phyloP scores from a whole-genome alignment of 2,797 vertebrate genomes.

The Triplophysa yarkandensis region DNA sequence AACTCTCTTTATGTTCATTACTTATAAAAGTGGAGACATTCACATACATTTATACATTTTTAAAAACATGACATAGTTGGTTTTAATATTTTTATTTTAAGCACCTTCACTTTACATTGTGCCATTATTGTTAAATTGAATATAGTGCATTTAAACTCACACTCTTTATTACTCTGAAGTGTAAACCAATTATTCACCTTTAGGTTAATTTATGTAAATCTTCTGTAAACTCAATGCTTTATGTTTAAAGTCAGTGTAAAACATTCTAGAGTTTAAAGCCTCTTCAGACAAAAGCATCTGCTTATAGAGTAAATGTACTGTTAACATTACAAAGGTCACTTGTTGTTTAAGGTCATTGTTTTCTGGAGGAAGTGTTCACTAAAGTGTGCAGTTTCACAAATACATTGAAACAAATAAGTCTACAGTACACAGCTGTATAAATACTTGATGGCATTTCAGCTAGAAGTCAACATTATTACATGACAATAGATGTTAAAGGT shows the following conservation, averaged over 20 bases:
- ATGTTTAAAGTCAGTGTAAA: too few species aligned
- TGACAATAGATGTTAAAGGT: neutral
- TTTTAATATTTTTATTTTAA: too few species aligned
- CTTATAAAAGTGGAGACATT: too few species aligned
- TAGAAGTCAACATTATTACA: neutral
- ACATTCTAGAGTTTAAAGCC: neutral
- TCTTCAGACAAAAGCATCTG: neutral
- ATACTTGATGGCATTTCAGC: neutral
- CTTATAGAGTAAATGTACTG: neutral
- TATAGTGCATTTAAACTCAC: too few species aligned
- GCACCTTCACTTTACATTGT: too few species aligned
- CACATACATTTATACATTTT: too few species aligned
- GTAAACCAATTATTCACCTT: too few species aligned
- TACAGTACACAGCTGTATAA: neutral
- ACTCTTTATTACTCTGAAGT: too few species aligned
- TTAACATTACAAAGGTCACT: neutral
- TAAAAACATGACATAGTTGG: too few species aligned
- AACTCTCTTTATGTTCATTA: too few species aligned
- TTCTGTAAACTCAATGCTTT: neutral
- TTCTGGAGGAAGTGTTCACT: neutral
- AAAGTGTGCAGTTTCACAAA: neutral
- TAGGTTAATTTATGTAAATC: too few species aligned
- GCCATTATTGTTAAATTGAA: too few species aligned
- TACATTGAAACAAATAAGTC: neutral
- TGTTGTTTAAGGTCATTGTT: neutral